A percentile compares a stretch with the other conserved stretches of the same genome.
Conservation (phyloP, 2,888 invertebrate genomes). For the Lapara coniferarum region DNA sequence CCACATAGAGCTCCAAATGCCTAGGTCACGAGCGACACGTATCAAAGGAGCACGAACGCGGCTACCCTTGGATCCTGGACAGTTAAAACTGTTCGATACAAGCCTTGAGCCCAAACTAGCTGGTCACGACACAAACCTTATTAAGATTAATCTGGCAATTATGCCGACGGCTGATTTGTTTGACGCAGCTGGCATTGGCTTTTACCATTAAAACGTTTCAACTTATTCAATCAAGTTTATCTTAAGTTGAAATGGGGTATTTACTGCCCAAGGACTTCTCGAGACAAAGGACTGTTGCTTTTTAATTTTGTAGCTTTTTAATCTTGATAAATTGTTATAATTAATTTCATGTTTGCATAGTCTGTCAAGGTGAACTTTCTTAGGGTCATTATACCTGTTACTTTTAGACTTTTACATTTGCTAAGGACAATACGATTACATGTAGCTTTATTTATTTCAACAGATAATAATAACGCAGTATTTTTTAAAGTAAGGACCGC, state of each 20-base stretch:
- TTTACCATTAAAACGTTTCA: constrained; percentile 21
- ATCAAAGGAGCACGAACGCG: constrained; percentile 48
- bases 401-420: background rate
- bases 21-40: constrained; percentile 69
- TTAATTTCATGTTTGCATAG: constrained; percentile 8
- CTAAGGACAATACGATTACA: background rate
- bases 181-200: constrained; percentile 29
- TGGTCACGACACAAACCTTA: constrained; percentile 67
- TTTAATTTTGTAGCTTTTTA: constrained; percentile 13
- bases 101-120: constrained; percentile 65
- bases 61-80: constrained; percentile 67
- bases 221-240: constrained; percentile 22
- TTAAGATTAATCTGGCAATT: constrained; percentile 58
- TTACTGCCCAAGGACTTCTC: constrained; percentile 1
- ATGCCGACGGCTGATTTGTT: constrained; percentile 52
- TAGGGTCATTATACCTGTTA: background rate
- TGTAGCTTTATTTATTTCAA: background rate
- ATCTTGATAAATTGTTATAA: constrained; percentile 15
- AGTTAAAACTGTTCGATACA: constrained; percentile 60
- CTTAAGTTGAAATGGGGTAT: background rate
- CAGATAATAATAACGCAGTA: too few species aligned
- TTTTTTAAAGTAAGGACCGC: too few species aligned
- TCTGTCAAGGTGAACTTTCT: constrained; percentile 4
- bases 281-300: constrained; percentile 11
- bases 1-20: constrained; percentile 55